phyloP scores from a whole-genome alignment of 2,888 invertebrate species.

The Vesta saturnalis region DNA sequence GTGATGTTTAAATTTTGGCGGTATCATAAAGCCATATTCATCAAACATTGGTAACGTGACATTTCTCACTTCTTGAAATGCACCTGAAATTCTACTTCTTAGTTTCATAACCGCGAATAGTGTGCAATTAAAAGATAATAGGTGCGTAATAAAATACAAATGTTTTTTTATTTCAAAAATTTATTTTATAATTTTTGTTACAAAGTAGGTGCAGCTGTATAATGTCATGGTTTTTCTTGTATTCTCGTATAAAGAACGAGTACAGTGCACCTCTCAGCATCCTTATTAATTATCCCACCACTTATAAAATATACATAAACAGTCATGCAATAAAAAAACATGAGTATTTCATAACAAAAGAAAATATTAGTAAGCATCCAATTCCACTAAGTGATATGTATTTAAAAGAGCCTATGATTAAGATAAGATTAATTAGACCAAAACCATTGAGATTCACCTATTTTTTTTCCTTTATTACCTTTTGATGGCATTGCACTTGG shows the following conservation, averaged over 20 bases:
- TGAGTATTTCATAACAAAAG: slow-evolving; percentile 16
- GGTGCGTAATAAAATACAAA: slow-evolving; percentile 29
- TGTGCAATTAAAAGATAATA: neutral
- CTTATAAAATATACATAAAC: slow-evolving; percentile 9
- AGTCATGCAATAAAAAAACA: slow-evolving; percentile 27
- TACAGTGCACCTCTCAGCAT: neutral
- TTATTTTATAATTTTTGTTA: neutral
- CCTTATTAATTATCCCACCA: neutral
- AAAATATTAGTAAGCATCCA: slow-evolving; percentile 9
- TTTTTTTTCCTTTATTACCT: slow-evolving; percentile 29
- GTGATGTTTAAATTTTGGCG: slow-evolving; percentile 77
- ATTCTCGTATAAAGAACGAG: neutral
- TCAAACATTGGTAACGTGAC: slow-evolving; percentile 52
- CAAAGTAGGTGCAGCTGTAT: neutral
- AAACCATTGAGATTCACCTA: slow-evolving; percentile 21
- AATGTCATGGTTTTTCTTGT: neutral
- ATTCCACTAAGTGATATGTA: neutral
- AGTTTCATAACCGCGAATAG: too few relatives aligned
- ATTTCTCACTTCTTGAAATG: slow-evolving; percentile 44
- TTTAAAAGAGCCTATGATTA: neutral
- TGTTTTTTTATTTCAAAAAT: slow-evolving; percentile 27
- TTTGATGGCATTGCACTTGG: slow-evolving; percentile 40
- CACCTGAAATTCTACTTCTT: slow-evolving; percentile 41
- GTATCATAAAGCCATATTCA: slow-evolving; percentile 63
- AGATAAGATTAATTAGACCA: slow-evolving; percentile 18